Conservation (phyloP, 2,888 invertebrate species). For the Anagyrus pseudococci region DNA sequence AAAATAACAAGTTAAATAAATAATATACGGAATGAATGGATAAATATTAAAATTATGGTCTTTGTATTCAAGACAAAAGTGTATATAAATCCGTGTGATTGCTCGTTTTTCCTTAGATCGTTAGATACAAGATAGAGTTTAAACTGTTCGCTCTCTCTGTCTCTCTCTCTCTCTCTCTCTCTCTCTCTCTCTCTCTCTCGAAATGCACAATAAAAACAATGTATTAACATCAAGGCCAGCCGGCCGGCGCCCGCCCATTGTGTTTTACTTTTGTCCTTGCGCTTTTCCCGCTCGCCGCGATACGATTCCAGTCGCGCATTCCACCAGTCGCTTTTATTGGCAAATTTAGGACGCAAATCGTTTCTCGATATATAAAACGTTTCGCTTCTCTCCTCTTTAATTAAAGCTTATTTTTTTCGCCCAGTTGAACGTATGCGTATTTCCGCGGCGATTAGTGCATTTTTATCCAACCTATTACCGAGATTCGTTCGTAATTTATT, state of each 20-base stretch:
- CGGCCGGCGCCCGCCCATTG: constrained; percentile 27
- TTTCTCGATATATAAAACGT: not conserved
- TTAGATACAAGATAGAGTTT: too few relatives aligned
- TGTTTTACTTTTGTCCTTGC: constrained; percentile 31
- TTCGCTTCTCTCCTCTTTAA: not conserved
- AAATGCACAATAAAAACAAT: constrained; percentile 24
- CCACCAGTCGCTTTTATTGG: constrained; percentile 10
- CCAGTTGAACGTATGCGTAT: too few relatives aligned
- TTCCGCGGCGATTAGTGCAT: too few relatives aligned
- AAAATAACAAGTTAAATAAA: too few relatives aligned
- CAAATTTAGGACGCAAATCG: constrained; percentile 21
- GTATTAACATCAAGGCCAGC: constrained; percentile 27
- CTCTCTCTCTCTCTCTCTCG: constrained; percentile 15
- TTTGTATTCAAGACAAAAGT: too few relatives aligned
- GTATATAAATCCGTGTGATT: too few relatives aligned
- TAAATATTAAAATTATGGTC: too few relatives aligned
- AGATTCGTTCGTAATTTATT: too few relatives aligned
- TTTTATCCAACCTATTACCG: too few relatives aligned
- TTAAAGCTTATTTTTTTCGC: constrained; percentile 1
- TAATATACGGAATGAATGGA: too few relatives aligned
- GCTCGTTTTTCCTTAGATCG: too few relatives aligned
- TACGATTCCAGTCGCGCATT: constrained; percentile 20
- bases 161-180: constrained; percentile 16
- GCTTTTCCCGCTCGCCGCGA: constrained; percentile 12
- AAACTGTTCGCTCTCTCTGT: too few relatives aligned